These are phyloP conservation scores for Aspidapion aeneum DNA, from an alignment of 2,888 invertebrate genomes.

Conservation along the genomic window DNA sequence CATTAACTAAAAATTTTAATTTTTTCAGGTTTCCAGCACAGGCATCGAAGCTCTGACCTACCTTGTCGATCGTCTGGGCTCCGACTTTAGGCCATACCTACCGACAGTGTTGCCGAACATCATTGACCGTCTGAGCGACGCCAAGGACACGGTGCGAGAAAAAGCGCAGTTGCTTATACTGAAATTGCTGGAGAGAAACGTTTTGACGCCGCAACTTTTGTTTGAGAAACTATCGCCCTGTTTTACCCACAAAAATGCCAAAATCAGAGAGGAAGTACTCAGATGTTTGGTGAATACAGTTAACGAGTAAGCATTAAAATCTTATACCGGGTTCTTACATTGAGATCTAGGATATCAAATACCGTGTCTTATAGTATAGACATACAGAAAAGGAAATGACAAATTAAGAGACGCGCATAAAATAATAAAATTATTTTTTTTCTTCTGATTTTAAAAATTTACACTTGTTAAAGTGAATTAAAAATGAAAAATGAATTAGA, in stretches of 20 bases:
- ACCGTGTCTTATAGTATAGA: too few species aligned
- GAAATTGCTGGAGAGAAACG: conserved; percentile 70
- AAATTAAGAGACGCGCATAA: too few species aligned
- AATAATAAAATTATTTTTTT: too few species aligned
- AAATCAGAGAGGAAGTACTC: conserved; percentile 86
- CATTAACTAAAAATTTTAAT: too few species aligned
- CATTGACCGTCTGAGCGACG: conserved; percentile 69
- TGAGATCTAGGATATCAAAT: too few species aligned
- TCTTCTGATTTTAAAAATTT: too few species aligned
- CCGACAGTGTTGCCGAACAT: conserved; percentile 78
- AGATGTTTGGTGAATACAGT: conserved; percentile 77
- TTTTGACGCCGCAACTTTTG: conserved; percentile 63
- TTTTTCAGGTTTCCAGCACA: conserved; percentile 81
- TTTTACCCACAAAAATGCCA: conserved; percentile 87
- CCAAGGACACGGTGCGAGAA: conserved; percentile 54
- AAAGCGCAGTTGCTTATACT: conserved; percentile 69
- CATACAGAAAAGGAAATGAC: too few species aligned
- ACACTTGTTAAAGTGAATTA: too few species aligned
- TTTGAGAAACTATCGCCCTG: conserved; percentile 67
- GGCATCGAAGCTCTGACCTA: conserved; percentile 85
- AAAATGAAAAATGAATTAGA: too few species aligned
- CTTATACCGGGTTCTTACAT: too few species aligned
- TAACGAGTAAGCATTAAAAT: conserved; percentile 71
- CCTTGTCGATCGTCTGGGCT: conserved; percentile 81
- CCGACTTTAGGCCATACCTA: conserved; percentile 83